These are phyloP conservation scores for Drosophila affinis DNA, from an alignment of 2,888 invertebrate species.

Conservation along the genomic window DNA sequence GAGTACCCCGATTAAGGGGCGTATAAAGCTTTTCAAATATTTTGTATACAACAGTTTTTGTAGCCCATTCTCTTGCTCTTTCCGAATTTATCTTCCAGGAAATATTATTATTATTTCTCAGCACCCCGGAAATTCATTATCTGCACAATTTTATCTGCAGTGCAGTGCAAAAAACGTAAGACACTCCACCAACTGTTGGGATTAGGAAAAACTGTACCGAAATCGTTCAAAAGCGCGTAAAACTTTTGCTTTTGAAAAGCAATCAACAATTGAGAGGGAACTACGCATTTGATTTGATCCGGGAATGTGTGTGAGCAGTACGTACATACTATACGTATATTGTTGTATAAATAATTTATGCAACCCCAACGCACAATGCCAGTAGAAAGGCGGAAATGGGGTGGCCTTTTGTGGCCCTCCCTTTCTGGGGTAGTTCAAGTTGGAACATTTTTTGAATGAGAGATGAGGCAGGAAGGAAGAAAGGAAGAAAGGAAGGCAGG, in stretches of 20 bases:
- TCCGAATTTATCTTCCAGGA: not conserved
- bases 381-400: slow-evolving; percentile 27
- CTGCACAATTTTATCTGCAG: not conserved
- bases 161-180: not conserved
- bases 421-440: slow-evolving; percentile 25
- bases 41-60: too few relatives aligned
- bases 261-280: slow-evolving; percentile 45
- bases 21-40: not conserved
- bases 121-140: not conserved
- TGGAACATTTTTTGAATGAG: slow-evolving; percentile 4
- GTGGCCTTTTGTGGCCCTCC: slow-evolving; percentile 27
- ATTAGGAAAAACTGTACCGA: slow-evolving; percentile 64
- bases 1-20: too few relatives aligned
- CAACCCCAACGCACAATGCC: slow-evolving; percentile 64
- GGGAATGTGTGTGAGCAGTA: slow-evolving; percentile 8
- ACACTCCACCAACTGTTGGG: slow-evolving; percentile 31
- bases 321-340: not conserved
- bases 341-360: slow-evolving; percentile 59
- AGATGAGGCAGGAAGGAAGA: slow-evolving; percentile 2
- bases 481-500: slow-evolving; percentile 5
- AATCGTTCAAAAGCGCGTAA: slow-evolving; percentile 64
- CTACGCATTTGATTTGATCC: slow-evolving; percentile 61
- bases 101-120: too few relatives aligned
- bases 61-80: too few relatives aligned
- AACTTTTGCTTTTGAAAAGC: slow-evolving; percentile 60